Conservation (phyloP, 1,140 invertebrate species). For the Melipona quadrifasciata region DNA sequence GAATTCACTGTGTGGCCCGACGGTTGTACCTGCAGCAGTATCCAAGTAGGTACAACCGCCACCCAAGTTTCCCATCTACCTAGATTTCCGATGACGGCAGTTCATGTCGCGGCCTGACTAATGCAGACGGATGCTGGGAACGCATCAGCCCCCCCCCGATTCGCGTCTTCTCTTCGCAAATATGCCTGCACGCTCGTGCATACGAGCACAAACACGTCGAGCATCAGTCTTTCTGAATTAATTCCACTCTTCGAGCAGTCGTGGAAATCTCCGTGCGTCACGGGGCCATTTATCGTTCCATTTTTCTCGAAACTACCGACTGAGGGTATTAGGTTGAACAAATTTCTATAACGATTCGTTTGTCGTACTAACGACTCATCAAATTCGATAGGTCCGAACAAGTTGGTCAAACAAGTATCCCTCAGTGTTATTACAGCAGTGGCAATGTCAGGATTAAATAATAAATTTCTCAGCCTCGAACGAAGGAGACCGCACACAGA, state of each 20-base stretch:
- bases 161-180: conserved; percentile 38
- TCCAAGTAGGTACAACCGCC: background rate
- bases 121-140: conserved; percentile 40
- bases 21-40: conserved; percentile 32
- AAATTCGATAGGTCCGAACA: too few species aligned
- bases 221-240: background rate
- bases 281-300: too few species aligned
- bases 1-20: conserved; percentile 67
- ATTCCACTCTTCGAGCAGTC: background rate
- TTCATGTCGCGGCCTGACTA: conserved; percentile 45
- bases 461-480: too few species aligned
- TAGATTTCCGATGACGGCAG: conserved; percentile 40
- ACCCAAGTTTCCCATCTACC: conserved; percentile 21
- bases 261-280: too few species aligned
- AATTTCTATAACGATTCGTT: too few species aligned
- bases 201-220: background rate
- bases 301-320: too few species aligned
- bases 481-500: too few species aligned
- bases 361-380: too few species aligned
- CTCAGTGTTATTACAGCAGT: too few species aligned
- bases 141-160: conserved; percentile 33
- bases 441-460: too few species aligned
- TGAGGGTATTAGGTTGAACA: too few species aligned
- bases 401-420: too few species aligned
- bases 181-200: background rate